Evolutionary conservation across 2,113 vertebrate genomes (phyloP), one percentile per base, ranked within the genome.

Genomic region (Anseranas semipalmata): DNA sequence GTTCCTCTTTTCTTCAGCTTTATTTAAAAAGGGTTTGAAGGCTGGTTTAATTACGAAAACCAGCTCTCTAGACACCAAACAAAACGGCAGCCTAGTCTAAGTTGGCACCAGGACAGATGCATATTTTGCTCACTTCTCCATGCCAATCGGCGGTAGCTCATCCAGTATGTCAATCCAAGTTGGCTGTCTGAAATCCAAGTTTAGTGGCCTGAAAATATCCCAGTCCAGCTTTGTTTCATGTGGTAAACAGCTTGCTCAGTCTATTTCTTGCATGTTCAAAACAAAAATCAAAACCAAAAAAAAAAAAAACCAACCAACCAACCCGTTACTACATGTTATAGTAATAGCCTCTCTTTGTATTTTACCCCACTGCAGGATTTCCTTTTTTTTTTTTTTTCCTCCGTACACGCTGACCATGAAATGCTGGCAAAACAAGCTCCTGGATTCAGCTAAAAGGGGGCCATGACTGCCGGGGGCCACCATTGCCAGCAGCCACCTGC

Each of bases 11-110:
- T 97, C 96, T 96, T 97, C 95, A 95, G 91, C 96, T 95, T 95
- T 90, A 94, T 96, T 97, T 97, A 95, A 96, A 96, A 96, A 94
- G 89, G 84, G 72, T 88, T 96, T 94, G 92, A 97, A 97, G 95
- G 96, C 92, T 95, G 96, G 96, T 94, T 96, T 97, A 97, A 96
- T 97, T 96, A 96, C 45, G 70, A 97, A 97, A 96, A 96, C 93
- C 94, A 94, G 92, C 95, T 96, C 94, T 93, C 96, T 91, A 97
- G 96, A 97, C 96, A 97, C 95, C 86, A 97, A 97, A 97, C 97
- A 97, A 97, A 97, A 97, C 95, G 20, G 85, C 95, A 96, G 95
- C 96, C 96, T 92, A 94, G 92, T 85, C 86, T 96, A 95, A 94
- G 79, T 86, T 97, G 97, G 96, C 96, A 97, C 56, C 84, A 95